These are phyloP conservation scores for Schrankia costaestrigalis DNA, from an alignment of 2,888 invertebrate genomes.

Conservation along the genomic window DNA sequence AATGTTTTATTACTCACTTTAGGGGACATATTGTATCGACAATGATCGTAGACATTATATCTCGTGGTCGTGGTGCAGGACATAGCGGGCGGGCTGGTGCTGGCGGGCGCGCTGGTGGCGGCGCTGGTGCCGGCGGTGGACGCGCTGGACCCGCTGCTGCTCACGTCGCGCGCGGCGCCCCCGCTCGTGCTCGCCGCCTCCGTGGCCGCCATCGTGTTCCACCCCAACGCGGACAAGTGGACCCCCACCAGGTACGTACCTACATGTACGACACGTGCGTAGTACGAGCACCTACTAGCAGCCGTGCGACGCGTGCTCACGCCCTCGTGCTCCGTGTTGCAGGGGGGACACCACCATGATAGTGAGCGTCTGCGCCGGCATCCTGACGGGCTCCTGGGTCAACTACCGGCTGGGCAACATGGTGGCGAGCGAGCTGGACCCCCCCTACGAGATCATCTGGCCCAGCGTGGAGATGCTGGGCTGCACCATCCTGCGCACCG, in stretches of 20 bases:
- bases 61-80: conserved; percentile 80
- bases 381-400: conserved; percentile 90
- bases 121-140: conserved; percentile 89
- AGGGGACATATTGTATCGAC: no score
- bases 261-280: not conserved
- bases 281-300: no score
- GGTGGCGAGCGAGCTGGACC: conserved; percentile 79
- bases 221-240: conserved; percentile 92
- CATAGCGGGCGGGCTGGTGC: conserved; percentile 87
- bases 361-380: conserved; percentile 89
- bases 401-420: conserved; percentile 90
- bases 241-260: conserved; percentile 88
- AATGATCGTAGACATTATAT: not conserved
- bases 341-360: conserved; percentile 95
- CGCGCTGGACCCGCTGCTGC: conserved; percentile 84
- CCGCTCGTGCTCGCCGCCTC: conserved; percentile 84
- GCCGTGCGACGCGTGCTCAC: no score
- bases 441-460: conserved; percentile 90
- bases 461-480: conserved; percentile 87
- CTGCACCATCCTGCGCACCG: conserved; percentile 83
- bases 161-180: conserved; percentile 84
- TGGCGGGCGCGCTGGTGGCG: conserved; percentile 85
- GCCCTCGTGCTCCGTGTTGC: no score
- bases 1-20: no score
- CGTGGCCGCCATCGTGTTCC: conserved; percentile 85